Base-by-base conservation (phyloP, 1,140 invertebrate genomes). In the Ostrea denselamellosa region DNA sequence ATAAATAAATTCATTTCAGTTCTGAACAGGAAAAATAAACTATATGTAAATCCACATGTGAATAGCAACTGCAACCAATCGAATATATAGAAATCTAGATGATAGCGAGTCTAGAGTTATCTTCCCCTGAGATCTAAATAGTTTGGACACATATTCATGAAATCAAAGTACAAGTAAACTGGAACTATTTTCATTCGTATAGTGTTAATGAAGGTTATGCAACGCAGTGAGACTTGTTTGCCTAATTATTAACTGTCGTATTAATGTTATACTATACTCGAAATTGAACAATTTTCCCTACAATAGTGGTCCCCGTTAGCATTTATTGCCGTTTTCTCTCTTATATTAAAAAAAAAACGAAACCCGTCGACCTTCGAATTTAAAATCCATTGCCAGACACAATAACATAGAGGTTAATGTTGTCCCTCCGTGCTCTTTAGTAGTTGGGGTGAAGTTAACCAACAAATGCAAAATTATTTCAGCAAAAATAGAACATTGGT, bases 331-430 rank as follows among this genome's bases (percentile, higher is more conserved):
- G 34, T 44, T 44, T 44, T 5, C 34, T 44, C 34, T 44, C 34
- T 2, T 2, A 44, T 44, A 44, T n/a, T n/a, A 44, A 44, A 5
- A 44, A 44, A 44, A 44, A 44, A 44, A 1, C 34, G 2, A 44
- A 44, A 44, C 34, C n/a, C 56, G n/a, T 17, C 28, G 68, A 77
- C 68, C 68, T 77, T 77, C 68, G 68, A 77, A 28, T 77, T 77
- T 77, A 28, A 77, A 77, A 77, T 12, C 28, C 68, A 77, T 77
- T 77, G 25, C 28, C 28, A 77, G 68, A 77, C 68, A 77, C 68
- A 77, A 77, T 77, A 77, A 44, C 34, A 5, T 9, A 17, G n/a
- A 62, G 56, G 56, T 19, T 19, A 62, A 62, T 25, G 68, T 25
- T 77, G 68, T 22, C 25, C 25, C 25, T 28, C 28, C 22, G 25